These are phyloP conservation scores for Pristionchus mayeri DNA, from an alignment of 2,888 invertebrate genomes.

Conservation along the genomic window DNA sequence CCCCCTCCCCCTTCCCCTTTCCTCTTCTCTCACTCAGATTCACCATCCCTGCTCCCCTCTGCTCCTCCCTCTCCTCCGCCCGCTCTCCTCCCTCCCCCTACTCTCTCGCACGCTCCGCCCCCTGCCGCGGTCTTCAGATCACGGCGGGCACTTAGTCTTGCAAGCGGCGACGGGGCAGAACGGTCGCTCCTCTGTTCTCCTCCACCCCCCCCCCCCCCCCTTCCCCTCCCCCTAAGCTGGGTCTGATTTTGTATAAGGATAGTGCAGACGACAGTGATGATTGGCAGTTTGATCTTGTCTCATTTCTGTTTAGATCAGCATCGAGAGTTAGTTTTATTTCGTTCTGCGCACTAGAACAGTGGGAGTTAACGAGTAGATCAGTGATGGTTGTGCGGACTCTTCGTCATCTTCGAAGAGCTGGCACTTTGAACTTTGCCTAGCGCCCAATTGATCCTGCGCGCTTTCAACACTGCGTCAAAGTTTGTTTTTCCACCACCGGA, in stretches of 20 bases:
- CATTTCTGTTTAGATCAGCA: background rate
- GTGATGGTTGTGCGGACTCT: background rate
- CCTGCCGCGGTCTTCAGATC: conserved; percentile 32
- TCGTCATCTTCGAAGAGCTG: background rate
- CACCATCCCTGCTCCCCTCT: no score
- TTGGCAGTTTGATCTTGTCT: background rate
- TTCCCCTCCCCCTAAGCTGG: conserved; percentile 47
- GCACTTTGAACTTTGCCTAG: background rate
- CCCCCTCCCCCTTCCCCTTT: conserved; percentile 50
- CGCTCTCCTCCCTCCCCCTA: conserved; percentile 27
- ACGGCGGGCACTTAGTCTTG: background rate
- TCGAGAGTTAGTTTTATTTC: background rate
- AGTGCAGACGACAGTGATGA: background rate
- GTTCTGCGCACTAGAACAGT: background rate
- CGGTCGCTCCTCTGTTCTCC: conserved; percentile 32
- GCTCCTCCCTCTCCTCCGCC: background rate
- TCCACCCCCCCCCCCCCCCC: conserved; percentile 21
- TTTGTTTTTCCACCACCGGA: background rate
- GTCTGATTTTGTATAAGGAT: conserved; percentile 48
- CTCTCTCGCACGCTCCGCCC: conserved; percentile 39
- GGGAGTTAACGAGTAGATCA: background rate
- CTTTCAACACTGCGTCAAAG: background rate
- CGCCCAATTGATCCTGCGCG: background rate
- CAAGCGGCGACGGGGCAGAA: background rate
- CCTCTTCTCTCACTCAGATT: background rate